These are phyloP conservation scores for Strigops habroptila DNA, from an alignment of 2,113 vertebrate genomes.

Conservation along the genomic window DNA sequence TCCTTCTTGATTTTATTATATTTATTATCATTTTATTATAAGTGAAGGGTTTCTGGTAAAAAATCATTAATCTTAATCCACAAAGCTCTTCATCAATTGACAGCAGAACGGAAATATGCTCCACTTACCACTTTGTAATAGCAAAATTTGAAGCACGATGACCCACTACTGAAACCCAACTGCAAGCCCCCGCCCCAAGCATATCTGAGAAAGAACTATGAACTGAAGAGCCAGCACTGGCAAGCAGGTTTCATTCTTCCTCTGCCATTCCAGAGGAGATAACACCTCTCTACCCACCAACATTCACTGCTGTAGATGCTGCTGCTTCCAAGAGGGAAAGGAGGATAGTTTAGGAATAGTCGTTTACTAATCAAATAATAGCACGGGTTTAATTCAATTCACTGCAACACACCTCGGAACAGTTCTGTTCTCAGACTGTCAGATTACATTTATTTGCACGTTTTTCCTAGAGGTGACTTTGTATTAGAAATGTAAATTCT, in stretches of 20 bases:
- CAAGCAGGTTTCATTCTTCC: not conserved
- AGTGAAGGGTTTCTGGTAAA: not conserved
- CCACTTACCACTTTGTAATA: not conserved
- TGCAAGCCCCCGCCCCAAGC: too few species aligned
- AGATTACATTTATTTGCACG: not conserved
- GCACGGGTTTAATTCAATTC: not conserved
- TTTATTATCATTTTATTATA: too few species aligned
- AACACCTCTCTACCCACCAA: not conserved
- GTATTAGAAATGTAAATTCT: not conserved
- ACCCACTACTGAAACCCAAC: not conserved
- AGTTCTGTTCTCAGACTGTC: not conserved
- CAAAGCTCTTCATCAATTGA: not conserved
- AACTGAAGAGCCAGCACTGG: not conserved
- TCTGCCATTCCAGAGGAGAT: not conserved
- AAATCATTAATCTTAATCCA: not conserved
- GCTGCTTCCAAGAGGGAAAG: not conserved
- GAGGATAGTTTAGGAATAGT: not conserved
- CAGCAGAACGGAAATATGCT: not conserved
- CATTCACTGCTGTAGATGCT: not conserved
- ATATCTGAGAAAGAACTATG: not conserved
- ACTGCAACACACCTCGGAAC: not conserved
- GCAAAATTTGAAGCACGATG: not conserved
- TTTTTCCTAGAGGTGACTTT: not conserved
- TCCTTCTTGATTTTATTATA: not conserved
- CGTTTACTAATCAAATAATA: not conserved